Evolutionary conservation across 2,888 invertebrate genomes (phyloP), one percentile per base, ranked within the genome.

Genomic region (Myopa tessellatipennis): DNA sequence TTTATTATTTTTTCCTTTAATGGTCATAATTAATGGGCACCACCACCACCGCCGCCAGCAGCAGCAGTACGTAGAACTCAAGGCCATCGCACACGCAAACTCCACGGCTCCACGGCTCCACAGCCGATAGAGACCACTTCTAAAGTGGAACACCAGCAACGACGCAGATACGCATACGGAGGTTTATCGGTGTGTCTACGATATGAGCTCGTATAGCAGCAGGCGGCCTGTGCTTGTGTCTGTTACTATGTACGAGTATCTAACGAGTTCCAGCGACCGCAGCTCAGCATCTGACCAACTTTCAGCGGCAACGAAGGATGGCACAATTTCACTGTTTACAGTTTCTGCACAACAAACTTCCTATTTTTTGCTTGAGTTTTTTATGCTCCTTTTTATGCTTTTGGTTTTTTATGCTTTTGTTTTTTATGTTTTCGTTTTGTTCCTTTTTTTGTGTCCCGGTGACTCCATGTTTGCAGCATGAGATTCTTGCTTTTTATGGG

Each of bases 291-390:
- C 75, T 75, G 75, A 75, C 68, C 75, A 75, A 75, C 60, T 60
- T 68, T 60, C 60, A 45, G 69, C 60, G 55, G 16, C 45, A 36
- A 36, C 16, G 18, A 26, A 16, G 18, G n/a, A 58, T 75, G 75
- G 75, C 75, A 75, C 75, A 75, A 68, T 75, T 75, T 75, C 58
- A 52, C 68, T 69, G 75, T 75, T 75, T 75, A 75, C 75, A 69
- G 75, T 75, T 75, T 75, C 75, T 69, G 69, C 75, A 60, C 68
- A 50, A 26, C 69, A 38, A 40, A 60, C 60, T 26, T 69, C 60
- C 38, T 45, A 45, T 10, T 45, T 10, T 45, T 10, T 6, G 45
- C 45, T 6, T 45, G 1, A 3, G 45, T 10, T 45, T 45, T 45
- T 45, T 4, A 10, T 10, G 2, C 36, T 72, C 60, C 50, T 18